These are phyloP conservation scores for Hassar affinis DNA, from an alignment of 2,113 vertebrate genomes.

Conservation along the genomic window DNA sequence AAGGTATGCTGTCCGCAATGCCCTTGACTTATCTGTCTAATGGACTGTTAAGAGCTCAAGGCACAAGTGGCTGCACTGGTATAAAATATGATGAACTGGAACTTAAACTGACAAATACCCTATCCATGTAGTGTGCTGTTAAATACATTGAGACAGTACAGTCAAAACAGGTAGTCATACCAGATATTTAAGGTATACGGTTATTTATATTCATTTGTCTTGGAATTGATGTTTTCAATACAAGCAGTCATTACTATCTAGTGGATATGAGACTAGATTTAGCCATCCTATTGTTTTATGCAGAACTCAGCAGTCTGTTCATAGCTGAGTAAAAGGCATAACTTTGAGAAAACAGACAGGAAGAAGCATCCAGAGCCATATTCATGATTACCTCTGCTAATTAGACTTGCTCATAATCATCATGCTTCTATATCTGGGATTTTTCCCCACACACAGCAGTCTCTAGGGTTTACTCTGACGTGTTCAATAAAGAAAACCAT, in stretches of 20 bases:
- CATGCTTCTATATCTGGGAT: no score
- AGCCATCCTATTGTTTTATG: background rate
- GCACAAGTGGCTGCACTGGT: background rate
- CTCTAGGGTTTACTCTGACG: background rate
- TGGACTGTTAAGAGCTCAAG: slow-evolving; percentile 26
- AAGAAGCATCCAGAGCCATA: no score
- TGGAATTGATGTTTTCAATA: background rate
- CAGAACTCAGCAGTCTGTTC: background rate
- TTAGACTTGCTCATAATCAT: no score
- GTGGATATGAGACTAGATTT: background rate
- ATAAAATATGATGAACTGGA: slow-evolving; percentile 11
- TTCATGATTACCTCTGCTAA: no score
- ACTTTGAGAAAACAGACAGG: no score
- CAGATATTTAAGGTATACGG: no score
- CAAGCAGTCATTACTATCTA: background rate
- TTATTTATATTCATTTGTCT: background rate
- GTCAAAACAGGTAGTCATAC: background rate
- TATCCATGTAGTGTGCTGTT: background rate
- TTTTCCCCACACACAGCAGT: no score
- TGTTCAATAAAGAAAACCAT: no score
- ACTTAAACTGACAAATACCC: background rate
- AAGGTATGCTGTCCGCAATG: slow-evolving; percentile 2
- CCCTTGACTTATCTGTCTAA: slow-evolving; percentile 28
- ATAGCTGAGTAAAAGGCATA: no score
- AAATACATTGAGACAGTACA: slow-evolving; percentile 5